Conservation (phyloP, 1,140 invertebrate genomes). For the Eumaeus atala region DNA sequence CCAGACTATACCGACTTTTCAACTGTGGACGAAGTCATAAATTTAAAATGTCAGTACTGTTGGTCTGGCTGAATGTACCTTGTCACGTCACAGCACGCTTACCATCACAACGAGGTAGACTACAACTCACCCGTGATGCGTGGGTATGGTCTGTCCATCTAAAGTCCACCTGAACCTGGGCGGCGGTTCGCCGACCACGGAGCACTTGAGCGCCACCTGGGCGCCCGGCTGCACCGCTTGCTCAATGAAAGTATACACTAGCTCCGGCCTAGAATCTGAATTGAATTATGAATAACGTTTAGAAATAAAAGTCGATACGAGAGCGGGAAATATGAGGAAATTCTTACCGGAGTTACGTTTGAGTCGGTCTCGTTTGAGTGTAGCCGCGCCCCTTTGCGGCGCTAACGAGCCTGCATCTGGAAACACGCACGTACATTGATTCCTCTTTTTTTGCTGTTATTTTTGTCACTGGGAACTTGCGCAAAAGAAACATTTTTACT, state of each 20-base stretch:
- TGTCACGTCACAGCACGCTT: no score
- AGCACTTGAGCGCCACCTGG: slow-evolving; percentile 88
- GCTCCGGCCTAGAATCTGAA: slow-evolving; percentile 76
- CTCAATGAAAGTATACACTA: slow-evolving; percentile 89
- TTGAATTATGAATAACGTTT: slow-evolving; percentile 13
- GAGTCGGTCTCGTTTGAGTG: slow-evolving; percentile 46
- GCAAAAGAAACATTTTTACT: neutral
- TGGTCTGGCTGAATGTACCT: no score
- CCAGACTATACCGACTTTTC: no score
- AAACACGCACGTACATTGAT: slow-evolving; percentile 17
- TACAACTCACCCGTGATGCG: slow-evolving; percentile 50
- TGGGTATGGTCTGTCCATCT: slow-evolving; percentile 55
- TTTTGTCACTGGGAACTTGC: no score
- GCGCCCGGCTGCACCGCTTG: slow-evolving; percentile 87
- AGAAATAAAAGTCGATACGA: no score
- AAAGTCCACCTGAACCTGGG: slow-evolving; percentile 75
- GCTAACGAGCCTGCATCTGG: slow-evolving; percentile 54
- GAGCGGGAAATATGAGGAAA: slow-evolving; percentile 18
- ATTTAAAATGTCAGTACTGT: no score
- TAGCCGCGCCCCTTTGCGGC: slow-evolving; percentile 31
- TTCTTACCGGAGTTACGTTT: slow-evolving; percentile 56
- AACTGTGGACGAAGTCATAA: no score
- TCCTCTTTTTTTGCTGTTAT: neutral
- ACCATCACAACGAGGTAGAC: no score
- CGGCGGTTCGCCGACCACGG: slow-evolving; percentile 89